Evolutionary conservation across 2,888 invertebrate species (phyloP), one percentile per base, ranked within the genome.

Genomic region (Ecdyonurus torrentis): DNA sequence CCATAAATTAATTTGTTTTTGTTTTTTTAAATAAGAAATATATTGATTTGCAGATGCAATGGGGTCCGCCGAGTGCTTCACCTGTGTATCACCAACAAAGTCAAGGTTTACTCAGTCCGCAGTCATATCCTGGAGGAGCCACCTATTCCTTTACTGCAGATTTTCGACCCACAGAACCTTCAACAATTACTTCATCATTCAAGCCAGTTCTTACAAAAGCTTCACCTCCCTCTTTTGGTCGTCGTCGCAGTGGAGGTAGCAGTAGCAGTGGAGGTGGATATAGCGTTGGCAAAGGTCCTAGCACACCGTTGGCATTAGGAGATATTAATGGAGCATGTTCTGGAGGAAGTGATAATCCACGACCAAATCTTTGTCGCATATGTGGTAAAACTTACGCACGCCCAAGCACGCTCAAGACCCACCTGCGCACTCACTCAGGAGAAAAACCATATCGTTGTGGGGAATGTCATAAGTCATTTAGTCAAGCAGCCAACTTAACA

Each of bases 361-460:
- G 83, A 55, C 20, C 62, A 59, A 96, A 96, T 75, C 81, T 96
- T 52, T 97, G 96, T 72, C 81, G 93, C 25, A 90, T 96, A 66
- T 97, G 96, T 73, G 96, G 96, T 18, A 97, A 97, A 78, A 94
- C 94, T 0, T 93, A 97, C 77, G 97, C 97, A 0, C 79, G 97
- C 2, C 97, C 97, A 1, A 94, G 93, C 75, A 98, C 97, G 1
- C 78, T 99, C 66, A 98, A 98, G 79, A 98, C 97, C 0, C 98
- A 98, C 75, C 81, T 97, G 63, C 80, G 98, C 62, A 98, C 97
- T 1, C 98, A 98, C 75, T 91, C 92, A 2, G 97, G 97, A 0
- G 97, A 98, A 74, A 85, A 95, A 69, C 94, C 94, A 0, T 90
- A 92, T 75, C 80, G 88, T 63, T 95, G 95, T 74, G 86, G 88